phyloP scores from a whole-genome alignment of 1,140 invertebrate species.

The Anthonomus grandis region DNA sequence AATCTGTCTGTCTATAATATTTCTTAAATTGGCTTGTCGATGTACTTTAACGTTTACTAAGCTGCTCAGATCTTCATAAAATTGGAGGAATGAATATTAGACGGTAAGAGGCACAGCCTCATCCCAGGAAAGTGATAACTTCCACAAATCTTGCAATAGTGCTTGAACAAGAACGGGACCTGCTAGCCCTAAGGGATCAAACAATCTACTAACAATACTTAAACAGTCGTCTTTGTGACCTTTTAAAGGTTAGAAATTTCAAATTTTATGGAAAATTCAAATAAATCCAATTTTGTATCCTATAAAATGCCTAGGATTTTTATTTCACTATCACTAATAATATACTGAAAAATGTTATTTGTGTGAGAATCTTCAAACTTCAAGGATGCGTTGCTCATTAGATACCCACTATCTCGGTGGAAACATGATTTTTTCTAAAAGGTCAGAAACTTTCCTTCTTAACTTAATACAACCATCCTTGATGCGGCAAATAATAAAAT shows the following conservation, averaged over 20 bases:
- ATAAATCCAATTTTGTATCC: not conserved
- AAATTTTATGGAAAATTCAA: not conserved
- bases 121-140: not conserved
- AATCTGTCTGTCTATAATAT: not conserved
- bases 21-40: not conserved
- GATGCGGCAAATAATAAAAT: not conserved
- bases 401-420: not conserved
- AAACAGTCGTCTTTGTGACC: not conserved
- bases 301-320: not conserved
- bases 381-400: not conserved
- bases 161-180: not conserved
- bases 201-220: not conserved
- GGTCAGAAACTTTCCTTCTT: not conserved
- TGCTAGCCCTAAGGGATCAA: too few relatives aligned
- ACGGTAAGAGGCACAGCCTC: not conserved
- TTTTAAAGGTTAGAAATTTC: not conserved
- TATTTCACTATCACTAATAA: not conserved
- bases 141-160: not conserved
- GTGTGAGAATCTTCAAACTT: not conserved
- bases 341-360: not conserved
- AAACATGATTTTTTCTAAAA: not conserved
- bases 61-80: not conserved
- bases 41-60: not conserved
- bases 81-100: not conserved
- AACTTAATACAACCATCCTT: not conserved